Conservation (phyloP, 2,888 invertebrate genomes). For the Sphaeridia pumilis region DNA sequence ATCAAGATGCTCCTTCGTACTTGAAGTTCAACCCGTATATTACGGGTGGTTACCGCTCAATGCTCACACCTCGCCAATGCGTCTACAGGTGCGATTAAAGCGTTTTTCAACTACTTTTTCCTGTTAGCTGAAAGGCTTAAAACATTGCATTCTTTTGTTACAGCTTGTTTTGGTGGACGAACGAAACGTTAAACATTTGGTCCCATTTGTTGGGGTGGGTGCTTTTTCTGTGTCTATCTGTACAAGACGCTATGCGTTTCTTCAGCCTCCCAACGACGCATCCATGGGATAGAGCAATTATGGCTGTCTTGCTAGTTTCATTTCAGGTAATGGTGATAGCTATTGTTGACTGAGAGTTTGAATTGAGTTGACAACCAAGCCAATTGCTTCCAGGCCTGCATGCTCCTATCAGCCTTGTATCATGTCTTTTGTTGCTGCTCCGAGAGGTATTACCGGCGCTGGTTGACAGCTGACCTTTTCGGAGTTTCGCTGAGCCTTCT, state of each 20-base stretch:
- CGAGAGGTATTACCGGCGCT: slow-evolving; percentile 69
- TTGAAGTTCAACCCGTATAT: slow-evolving; percentile 79
- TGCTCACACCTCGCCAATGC: slow-evolving; percentile 68
- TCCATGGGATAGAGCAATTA: slow-evolving; percentile 64
- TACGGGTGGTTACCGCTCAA: slow-evolving; percentile 69
- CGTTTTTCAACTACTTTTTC: no score
- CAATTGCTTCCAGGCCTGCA: slow-evolving; percentile 65
- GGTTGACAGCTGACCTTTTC: slow-evolving; percentile 79
- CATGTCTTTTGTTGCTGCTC: slow-evolving; percentile 92
- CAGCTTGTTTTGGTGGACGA: slow-evolving; percentile 92
- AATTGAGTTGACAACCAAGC: background rate
- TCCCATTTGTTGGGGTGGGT: slow-evolving; percentile 73
- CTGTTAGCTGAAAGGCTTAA: background rate
- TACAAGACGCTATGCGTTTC: slow-evolving; percentile 64
- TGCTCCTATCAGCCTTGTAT: slow-evolving; percentile 81
- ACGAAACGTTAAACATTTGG: slow-evolving; percentile 97
- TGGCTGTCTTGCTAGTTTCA: slow-evolving; percentile 68
- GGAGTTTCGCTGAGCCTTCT: slow-evolving; percentile 85
- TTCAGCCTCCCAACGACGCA: slow-evolving; percentile 44
- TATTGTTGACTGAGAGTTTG: background rate
- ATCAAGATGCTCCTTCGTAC: slow-evolving; percentile 61
- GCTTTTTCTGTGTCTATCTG: slow-evolving; percentile 67
- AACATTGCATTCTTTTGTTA: slow-evolving; percentile 37
- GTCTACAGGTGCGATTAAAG: slow-evolving; percentile 61
- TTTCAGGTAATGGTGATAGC: slow-evolving; percentile 63